phyloP scores from a whole-genome alignment of 2,888 invertebrate species.

The Drosophila cyrtoloma region DNA sequence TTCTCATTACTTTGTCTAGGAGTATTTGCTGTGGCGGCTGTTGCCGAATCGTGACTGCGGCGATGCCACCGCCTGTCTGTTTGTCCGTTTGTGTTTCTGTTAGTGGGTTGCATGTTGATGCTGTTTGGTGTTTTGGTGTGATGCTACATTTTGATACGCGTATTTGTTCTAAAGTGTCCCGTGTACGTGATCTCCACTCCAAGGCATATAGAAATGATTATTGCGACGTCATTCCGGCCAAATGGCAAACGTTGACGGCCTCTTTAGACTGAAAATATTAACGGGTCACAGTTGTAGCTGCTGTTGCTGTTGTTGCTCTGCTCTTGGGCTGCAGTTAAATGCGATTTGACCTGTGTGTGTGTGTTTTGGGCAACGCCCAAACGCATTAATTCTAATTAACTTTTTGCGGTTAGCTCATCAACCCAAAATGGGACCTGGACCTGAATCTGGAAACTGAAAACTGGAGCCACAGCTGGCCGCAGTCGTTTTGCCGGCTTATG shows the following conservation, averaged over 20 bases:
- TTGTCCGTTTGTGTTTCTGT: not conserved
- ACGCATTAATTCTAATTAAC: slow-evolving; percentile 81
- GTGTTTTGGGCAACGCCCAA: slow-evolving; percentile 36
- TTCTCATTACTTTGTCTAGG: slow-evolving; percentile 67
- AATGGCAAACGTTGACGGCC: slow-evolving; percentile 52
- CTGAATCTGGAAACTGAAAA: slow-evolving; percentile 11
- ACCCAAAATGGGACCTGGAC: slow-evolving; percentile 33
- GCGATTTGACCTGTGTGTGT: slow-evolving; percentile 64
- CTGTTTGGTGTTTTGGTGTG: slow-evolving; percentile 48
- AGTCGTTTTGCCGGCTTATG: slow-evolving; percentile 61
- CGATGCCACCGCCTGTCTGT: slow-evolving; percentile 1
- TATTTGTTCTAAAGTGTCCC: slow-evolving; percentile 72
- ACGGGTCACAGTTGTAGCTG: slow-evolving; percentile 50
- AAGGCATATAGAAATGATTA: slow-evolving; percentile 73
- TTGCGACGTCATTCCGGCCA: slow-evolving; percentile 68
- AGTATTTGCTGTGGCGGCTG: slow-evolving; percentile 59
- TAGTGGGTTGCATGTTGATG: slow-evolving; percentile 51
- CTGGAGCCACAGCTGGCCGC: slow-evolving; percentile 9
- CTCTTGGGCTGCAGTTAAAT: slow-evolving; percentile 63
- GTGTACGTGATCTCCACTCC: slow-evolving; percentile 69
- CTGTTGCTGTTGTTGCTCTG: not conserved
- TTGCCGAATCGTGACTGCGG: slow-evolving; percentile 58
- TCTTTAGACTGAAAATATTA: slow-evolving; percentile 52
- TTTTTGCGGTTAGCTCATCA: slow-evolving; percentile 75
- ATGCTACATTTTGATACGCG: slow-evolving; percentile 78